A percentile compares a stretch with the other conserved stretches of the same genome.
These are phyloP conservation scores for Poeciliopsis gracilis DNA, from an alignment of 2,797 vertebrate genomes.

Conservation along the genomic window DNA sequence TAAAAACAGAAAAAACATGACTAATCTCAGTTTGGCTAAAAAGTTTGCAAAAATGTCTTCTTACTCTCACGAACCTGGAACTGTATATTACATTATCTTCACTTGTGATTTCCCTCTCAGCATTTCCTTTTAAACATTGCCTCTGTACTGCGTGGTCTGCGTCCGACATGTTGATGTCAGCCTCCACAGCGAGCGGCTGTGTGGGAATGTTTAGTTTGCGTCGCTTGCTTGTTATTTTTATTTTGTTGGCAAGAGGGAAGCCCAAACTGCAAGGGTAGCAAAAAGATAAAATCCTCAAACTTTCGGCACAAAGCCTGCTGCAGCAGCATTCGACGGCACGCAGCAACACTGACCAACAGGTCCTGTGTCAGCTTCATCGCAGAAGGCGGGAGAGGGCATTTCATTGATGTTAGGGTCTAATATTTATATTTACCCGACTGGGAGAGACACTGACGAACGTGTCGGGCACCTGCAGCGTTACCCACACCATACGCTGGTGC, in stretches of 20 bases:
- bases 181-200: conserved; percentile 86
- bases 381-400: conserved; percentile 48
- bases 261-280: conserved; percentile 75
- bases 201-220: conserved; percentile 99
- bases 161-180: conserved; percentile 83
- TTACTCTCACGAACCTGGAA: not conserved
- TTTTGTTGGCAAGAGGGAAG: conserved; percentile 74
- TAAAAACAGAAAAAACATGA: not conserved
- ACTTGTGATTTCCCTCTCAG: conserved; percentile 5
- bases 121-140: conserved; percentile 66
- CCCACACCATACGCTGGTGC: conserved; percentile 59
- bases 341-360: conserved; percentile 66
- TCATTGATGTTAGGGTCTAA: conserved; percentile 62
- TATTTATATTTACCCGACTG: conserved; percentile 74
- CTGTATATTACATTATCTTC: not conserved
- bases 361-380: conserved; percentile 69
- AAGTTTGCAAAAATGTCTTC: not conserved
- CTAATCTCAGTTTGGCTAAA: not conserved
- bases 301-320: conserved; percentile 66
- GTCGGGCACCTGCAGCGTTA: conserved; percentile 79
- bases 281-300: conserved; percentile 71
- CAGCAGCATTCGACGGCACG: conserved; percentile 66
- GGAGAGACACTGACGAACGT: conserved; percentile 74
- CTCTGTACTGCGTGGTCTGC: conserved; percentile 76
- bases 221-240: conserved; percentile 97